phyloP scores from a whole-genome alignment of 2,888 invertebrate genomes.

The Stratiomys singularior region DNA sequence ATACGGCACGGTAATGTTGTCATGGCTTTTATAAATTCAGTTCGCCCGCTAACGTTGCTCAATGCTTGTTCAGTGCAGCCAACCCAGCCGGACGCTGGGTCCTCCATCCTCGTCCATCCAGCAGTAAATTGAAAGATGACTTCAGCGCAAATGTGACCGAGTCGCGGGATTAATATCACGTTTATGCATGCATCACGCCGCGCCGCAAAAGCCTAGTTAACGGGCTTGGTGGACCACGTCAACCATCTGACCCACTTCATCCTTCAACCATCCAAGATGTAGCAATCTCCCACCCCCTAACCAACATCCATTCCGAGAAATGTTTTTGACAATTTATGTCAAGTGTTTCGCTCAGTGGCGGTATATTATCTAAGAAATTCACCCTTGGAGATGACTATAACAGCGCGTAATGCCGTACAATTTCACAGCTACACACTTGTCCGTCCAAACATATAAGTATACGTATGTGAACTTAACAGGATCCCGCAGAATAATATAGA shows the following conservation, averaged over 20 bases:
- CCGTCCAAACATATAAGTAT: constrained; percentile 11
- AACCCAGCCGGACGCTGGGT: no score
- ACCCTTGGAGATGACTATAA: not conserved
- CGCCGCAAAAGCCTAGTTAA: no score
- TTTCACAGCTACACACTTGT: not conserved
- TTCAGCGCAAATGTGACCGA: no score
- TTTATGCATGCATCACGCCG: no score
- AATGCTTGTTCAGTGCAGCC: not conserved
- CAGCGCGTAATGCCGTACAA: not conserved
- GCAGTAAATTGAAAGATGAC: no score
- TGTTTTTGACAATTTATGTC: constrained; percentile 46
- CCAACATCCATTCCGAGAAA: constrained; percentile 17
- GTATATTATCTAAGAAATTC: constrained; percentile 38
- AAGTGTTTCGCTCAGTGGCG: constrained; percentile 28
- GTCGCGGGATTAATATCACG: no score
- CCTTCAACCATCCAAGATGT: not conserved
- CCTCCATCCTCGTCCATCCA: no score
- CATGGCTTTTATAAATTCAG: constrained; percentile 1
- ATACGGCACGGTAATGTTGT: not conserved
- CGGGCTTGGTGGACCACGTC: no score
- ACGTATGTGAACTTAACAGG: not conserved
- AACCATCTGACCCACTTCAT: no score
- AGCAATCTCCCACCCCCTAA: not conserved
- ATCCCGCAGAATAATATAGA: constrained; percentile 21
- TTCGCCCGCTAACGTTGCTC: not conserved